Base-by-base conservation (phyloP, 2,797 vertebrate genomes). In the Sebastes diaconus region DNA sequence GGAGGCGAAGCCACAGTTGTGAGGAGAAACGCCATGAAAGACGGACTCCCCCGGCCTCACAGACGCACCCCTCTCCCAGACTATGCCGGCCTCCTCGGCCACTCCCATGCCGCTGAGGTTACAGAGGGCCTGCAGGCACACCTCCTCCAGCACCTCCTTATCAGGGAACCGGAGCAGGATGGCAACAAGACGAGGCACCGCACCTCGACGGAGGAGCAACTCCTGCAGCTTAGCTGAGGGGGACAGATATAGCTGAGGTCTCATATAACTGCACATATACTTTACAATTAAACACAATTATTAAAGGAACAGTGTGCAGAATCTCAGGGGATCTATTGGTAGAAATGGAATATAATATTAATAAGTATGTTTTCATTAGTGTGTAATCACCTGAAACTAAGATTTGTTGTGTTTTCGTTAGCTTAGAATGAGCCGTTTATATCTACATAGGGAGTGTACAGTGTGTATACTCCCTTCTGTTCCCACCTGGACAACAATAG, bases 41-140 rank as follows among this genome's bases (percentile, higher is more conserved):
- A 95, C 87, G 0, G 65, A 87, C 85, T 95, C 94, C 20, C 86
- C 91, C 0, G 91, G 89, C 18, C 87, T 80, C 32, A 92, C 71
- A 0, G 91, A 73, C 0, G 30, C 72, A 0, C 82, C 93, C 63
- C 88, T 80, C 80, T 95, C 93, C 95, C 96, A 96, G 18, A 90
- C 67, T 57, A 93, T 66, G n/a, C 88, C 88, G 0, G 88, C 91
- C 79, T 94, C 93, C 39, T 95, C 95, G 2, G 93, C 86, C 83
- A 95, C 90, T 0, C 80, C 91, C 90, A 95, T 94, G 46, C 96
- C 95, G 8, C 97, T 95, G 67, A 98, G 94, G 79, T 96, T 97
- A 81, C 96, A 97, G 65, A 98, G 93, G 55, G 97, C 97, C 93
- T 95, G 46, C 0, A 98, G 94, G 78, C 95, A 96, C 59, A 91